Evolutionary conservation across 2,888 invertebrate species (phyloP), one percentile per base, ranked within the genome.

Genomic region (Pollenia angustigena): DNA sequence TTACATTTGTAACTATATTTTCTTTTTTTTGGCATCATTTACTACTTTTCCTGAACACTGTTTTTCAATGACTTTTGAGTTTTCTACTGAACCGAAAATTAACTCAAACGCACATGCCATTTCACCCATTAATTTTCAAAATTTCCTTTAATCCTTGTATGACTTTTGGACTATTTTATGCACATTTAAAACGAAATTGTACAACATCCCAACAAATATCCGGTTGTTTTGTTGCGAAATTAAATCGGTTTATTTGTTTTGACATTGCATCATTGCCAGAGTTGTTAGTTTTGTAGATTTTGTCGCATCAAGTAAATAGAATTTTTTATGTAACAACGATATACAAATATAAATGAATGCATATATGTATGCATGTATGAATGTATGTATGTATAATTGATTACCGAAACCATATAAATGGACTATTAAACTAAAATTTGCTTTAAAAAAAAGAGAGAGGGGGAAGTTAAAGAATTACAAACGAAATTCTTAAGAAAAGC

Each of bases 161-260:
- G n/a, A 40, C 18, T 62, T 42, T 40, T 16, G 62, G 40, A 42
- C n/a, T 62, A 16, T 7, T 62, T 75, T 75, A 62, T 40, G 50
- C 60, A 75, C 50, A 48, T 23, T 40, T 32, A 62, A 48, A 75
- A 75, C 16, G n/a, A 46, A 23, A 48, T 56, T 16, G n/a, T 54
- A 12, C 56, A 71, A 75, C 40, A 44, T 16, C 23, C 18, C 10
- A 12, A 23, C 18, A 56, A 56, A 56, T 62, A 62, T 75, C 62
- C 75, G 75, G 50, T 75, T 75, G 50, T 48, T 58, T 58, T 50
- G 60, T 50, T 50, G 18, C 16, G 16, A 50, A 50, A 50, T 40
- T 16, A 56, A 56, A 56, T 56, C 23, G 56, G 56, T 56, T 56
- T 56, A 56, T 56, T 56, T 56, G 56, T 12, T 11, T 23, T 56